A percentile compares a stretch with the other conserved stretches of the same genome.
phyloP scores from a whole-genome alignment of 1,140 invertebrate genomes.

The Microplitis mediator region DNA sequence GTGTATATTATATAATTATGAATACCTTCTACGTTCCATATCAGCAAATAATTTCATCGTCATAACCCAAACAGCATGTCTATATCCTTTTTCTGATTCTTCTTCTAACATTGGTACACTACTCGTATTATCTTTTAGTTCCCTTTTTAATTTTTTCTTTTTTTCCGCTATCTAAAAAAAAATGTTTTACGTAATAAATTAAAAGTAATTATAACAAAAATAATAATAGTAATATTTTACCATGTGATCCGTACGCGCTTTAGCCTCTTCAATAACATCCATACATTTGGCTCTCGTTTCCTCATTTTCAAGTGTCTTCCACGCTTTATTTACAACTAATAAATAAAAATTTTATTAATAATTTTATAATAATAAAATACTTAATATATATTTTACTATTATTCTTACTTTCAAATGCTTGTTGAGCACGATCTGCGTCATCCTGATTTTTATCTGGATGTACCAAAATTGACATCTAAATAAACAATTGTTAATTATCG shows the following conservation, averaged over 20 bases:
- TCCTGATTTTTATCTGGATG: slow-evolving; percentile 99
- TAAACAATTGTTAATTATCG: slow-evolving; percentile 22
- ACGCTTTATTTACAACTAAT: slow-evolving; percentile 91
- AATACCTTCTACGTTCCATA: slow-evolving; percentile 82
- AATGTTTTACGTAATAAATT: slow-evolving; percentile 21
- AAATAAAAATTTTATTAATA: slow-evolving; percentile 27
- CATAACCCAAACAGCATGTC: slow-evolving; percentile 94
- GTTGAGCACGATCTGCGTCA: slow-evolving; percentile 92
- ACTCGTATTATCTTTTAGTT: slow-evolving; percentile 73
- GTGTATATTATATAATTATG: background rate
- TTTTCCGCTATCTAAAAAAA: slow-evolving; percentile 86
- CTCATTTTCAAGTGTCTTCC: slow-evolving; percentile 95
- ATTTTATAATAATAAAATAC: slow-evolving; percentile 41
- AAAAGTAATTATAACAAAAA: background rate
- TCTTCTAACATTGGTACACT: slow-evolving; percentile 75
- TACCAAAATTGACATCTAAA: slow-evolving; percentile 90
- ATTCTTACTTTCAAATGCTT: slow-evolving; percentile 82
- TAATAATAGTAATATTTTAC: slow-evolving; percentile 60
- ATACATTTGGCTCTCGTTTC: slow-evolving; percentile 91
- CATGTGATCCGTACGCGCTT: slow-evolving; percentile 91
- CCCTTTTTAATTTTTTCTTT: slow-evolving; percentile 92
- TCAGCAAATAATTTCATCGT: slow-evolving; percentile 99
- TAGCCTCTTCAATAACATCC: slow-evolving; percentile 97
- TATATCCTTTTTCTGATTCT: slow-evolving; percentile 91
- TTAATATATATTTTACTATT: slow-evolving; percentile 12